Base-by-base conservation (phyloP, 2,888 invertebrate species). In the Drosophila algonquin region DNA sequence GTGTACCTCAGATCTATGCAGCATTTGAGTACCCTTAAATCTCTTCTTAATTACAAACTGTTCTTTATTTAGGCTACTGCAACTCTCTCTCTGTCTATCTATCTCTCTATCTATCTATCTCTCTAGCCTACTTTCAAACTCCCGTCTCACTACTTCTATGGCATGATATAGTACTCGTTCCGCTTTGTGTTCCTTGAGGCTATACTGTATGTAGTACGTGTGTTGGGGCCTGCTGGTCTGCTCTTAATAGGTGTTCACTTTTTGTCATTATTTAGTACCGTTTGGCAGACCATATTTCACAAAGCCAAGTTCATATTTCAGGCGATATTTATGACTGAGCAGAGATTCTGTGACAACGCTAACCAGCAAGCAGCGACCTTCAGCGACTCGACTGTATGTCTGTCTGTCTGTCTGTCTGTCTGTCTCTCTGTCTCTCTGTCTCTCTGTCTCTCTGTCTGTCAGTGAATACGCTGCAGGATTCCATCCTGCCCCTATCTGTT, bases 251-350 rank as follows among this genome's bases (percentile, higher is more conserved):
- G 50, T 32, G 18, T 30, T 32, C 12, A 14, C n/a, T 50, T 16
- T 59, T 5, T 16, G 50, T 63, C 40, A 50, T 61, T 61, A 47
- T 24, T 58, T 35, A 47, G 57, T 24, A 12, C 5, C 32, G 24
- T 57, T 57, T 45, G 58, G 24, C 61, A 18, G 48, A 27, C 18
- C 48, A 59, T 59, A 35, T 63, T 45, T 63, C 51, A 40, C 51
- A 62, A n/a, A 44, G 12, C 6, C 4, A 50, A 69, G 54, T 69
- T 69, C 70, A 70, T 70, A 70, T 61, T 69, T 70, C 70, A 69
- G 70, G n/a, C 52, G 46, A 27, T 51, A 56, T 67, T 67, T 67
- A 67, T 57, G 65, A 30, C 44, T 45, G 16, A 44, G 18, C 50
- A 46, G 50, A 30, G 50, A 51, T 65, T 65, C 65, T 65, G 65